Evolutionary conservation across 2,797 vertebrate species (phyloP).

Genomic region (Sparus aurata): DNA sequence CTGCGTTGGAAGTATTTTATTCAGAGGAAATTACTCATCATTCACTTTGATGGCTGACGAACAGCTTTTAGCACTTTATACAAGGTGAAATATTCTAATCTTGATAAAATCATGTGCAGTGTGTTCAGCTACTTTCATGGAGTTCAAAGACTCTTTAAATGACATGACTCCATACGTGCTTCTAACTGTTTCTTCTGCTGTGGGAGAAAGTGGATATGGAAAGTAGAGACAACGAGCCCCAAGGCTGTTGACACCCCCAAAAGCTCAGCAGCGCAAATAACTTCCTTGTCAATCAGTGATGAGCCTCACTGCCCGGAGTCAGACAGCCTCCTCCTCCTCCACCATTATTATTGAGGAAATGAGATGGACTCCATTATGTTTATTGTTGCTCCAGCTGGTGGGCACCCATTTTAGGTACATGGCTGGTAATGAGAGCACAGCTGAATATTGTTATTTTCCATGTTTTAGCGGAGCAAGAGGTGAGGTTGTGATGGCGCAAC

Average conservation of each 20-base stretch:
- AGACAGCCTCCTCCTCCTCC: slow-evolving; percentile 39
- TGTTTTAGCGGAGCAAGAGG: slow-evolving; percentile 25
- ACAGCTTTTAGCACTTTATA: slow-evolving; percentile 2
- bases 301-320: slow-evolving; percentile 52
- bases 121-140: slow-evolving; percentile 13
- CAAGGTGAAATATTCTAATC: background rate
- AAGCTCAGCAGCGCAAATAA: slow-evolving; percentile 57
- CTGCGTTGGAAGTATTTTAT: background rate
- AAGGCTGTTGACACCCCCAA: slow-evolving; percentile 61
- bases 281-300: slow-evolving; percentile 56
- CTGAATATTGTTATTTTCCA: slow-evolving; percentile 51
- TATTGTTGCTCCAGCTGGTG: slow-evolving; percentile 65
- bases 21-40: background rate
- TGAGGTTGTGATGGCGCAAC: slow-evolving; percentile 10
- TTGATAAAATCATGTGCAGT: background rate
- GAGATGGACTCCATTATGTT: slow-evolving; percentile 63
- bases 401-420: slow-evolving; percentile 46
- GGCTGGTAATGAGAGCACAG: slow-evolving; percentile 52
- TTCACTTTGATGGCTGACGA: slow-evolving; percentile 7
- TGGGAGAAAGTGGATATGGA: slow-evolving; percentile 49
- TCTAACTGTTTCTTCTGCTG: slow-evolving; percentile 6
- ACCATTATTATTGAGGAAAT: slow-evolving; percentile 57
- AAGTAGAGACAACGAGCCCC: slow-evolving; percentile 45
- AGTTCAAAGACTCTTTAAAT: background rate
- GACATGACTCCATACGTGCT: slow-evolving; percentile 11